Evolutionary conservation across 2,113 vertebrate genomes (phyloP).

Genomic region (Hydrochoerus hydrochaeris): DNA sequence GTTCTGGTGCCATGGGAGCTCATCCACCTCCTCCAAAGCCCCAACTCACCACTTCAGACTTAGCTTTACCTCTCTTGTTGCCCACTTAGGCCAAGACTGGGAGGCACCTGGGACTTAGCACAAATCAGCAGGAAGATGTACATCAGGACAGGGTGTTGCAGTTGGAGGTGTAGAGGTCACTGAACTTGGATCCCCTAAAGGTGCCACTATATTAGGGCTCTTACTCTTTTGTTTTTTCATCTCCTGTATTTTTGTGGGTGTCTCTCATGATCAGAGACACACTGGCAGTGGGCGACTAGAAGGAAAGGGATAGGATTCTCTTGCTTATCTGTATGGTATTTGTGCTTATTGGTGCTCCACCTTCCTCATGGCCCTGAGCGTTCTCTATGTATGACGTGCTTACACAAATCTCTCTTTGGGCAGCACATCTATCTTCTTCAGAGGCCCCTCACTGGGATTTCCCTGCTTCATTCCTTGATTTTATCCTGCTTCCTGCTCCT

Average conservation of each 20-base stretch:
- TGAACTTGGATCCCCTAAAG: conserved; percentile 61
- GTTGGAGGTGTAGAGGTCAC: neutral
- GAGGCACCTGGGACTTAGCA: neutral
- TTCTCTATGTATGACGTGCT: neutral
- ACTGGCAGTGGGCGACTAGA: neutral
- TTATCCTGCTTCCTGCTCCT: neutral
- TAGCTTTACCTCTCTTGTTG: neutral
- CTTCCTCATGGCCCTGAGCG: neutral
- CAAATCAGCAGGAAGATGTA: neutral
- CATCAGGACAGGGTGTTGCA: too few relatives aligned
- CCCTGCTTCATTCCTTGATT: neutral
- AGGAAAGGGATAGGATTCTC: neutral
- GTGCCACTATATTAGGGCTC: conserved; percentile 28
- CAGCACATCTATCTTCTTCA: neutral
- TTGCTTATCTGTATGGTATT: neutral
- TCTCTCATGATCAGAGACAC: neutral
- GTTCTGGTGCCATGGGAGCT: conserved; percentile 79
- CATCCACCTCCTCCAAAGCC: conserved; percentile 78
- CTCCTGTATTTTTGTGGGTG: neutral
- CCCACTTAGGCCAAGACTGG: neutral
- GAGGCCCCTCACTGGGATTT: neutral
- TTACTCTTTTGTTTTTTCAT: neutral
- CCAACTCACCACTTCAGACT: neutral
- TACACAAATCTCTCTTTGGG: neutral
- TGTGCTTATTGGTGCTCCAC: neutral